Base-by-base conservation (phyloP, 2,888 invertebrate genomes). In the Perizoma flavofasciatum region DNA sequence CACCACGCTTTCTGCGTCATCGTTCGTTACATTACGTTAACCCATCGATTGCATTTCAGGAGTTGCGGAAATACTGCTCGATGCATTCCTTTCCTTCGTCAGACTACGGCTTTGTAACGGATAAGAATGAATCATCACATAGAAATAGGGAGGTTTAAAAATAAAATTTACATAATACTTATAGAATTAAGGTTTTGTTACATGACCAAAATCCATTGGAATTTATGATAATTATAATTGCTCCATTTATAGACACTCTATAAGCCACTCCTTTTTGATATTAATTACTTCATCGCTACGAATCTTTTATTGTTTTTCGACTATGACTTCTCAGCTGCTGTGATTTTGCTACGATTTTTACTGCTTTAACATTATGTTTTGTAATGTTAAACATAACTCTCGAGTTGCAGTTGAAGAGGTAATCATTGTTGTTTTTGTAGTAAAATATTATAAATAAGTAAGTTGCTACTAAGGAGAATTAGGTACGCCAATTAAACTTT, bases 1-100 rank as follows among this genome's bases (percentile, higher is more conserved):
- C n/a, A n/a, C n/a, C n/a, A n/a, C n/a, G n/a, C n/a, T n/a, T 35
- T 45, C 45, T 49, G 49, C 48, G 55, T 55, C 49, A 44, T 55
- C n/a, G 32, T 39, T 55, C n/a, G 32, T 39, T 48, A 32, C 10
- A 35, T n/a, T 32, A 44, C 41, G 46, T 50, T 34, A n/a, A 50
- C 33, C 55, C 33, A 41, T 40, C 6, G 50, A 56, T 58, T 48
- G 37, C 47, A 47, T 51, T 52, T 35, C 51, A 22, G 11, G 50
- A 45, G 41, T 50, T 46, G 56, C 56, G 50, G 48, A 53, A 22
- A 43, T 43, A 49, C 22, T 5, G 10, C 3, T 40, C 33, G 10
- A 11, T 11, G 43, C 34, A 39, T 50, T 40, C n/a, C n/a, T 37
- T 22, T 46, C 10, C 9, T 8, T 43, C 9, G 33, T 39, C n/a